Evolutionary conservation across 2,888 invertebrate genomes (phyloP).

Genomic region (Pseudanteris insignis): DNA sequence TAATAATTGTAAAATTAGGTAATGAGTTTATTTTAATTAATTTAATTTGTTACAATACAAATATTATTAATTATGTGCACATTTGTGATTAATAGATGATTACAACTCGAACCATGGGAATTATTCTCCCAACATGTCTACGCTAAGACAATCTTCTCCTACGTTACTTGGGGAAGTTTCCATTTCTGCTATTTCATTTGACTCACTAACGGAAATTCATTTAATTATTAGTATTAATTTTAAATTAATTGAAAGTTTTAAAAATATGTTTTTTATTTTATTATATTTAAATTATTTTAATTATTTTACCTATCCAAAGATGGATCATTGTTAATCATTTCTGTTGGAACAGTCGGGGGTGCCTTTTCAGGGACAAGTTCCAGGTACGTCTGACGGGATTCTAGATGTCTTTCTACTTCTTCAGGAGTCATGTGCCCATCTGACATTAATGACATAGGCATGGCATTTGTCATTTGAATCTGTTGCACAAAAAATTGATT

Average conservation of each 20-base stretch:
- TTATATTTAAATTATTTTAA: no score
- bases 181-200: slow-evolving; percentile 79
- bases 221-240: no score
- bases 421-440: slow-evolving; percentile 91
- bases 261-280: no score
- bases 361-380: slow-evolving; percentile 86
- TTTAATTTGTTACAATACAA: not conserved
- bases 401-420: slow-evolving; percentile 89
- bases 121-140: slow-evolving; percentile 72
- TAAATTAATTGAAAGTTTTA: no score
- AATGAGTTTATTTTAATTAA: no score
- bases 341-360: slow-evolving; percentile 88
- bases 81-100: slow-evolving; percentile 18
- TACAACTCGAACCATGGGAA: slow-evolving; percentile 44
- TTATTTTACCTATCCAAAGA: slow-evolving; percentile 79
- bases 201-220: no score
- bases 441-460: slow-evolving; percentile 70
- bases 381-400: slow-evolving; percentile 82
- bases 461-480: slow-evolving; percentile 68
- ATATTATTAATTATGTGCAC: slow-evolving; percentile 22
- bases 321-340: slow-evolving; percentile 95
- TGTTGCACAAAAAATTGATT: slow-evolving; percentile 56
- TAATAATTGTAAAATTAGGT: no score
- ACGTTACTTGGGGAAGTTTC: slow-evolving; percentile 86
- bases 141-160: slow-evolving; percentile 81